Conservation (phyloP, 1,140 invertebrate species). For the Drosophila azteca region DNA sequence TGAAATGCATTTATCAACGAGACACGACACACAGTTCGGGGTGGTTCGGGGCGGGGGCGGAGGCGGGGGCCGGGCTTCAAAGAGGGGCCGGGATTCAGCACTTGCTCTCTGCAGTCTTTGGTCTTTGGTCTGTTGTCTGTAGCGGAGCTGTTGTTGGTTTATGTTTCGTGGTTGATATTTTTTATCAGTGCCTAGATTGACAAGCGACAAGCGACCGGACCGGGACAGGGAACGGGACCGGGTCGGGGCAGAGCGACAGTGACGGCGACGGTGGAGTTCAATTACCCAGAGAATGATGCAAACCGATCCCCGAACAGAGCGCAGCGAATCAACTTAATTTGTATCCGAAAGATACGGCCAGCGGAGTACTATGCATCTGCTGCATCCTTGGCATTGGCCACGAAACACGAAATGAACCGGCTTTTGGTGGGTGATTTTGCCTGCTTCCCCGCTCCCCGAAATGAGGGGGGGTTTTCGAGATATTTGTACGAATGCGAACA, state of each 20-base stretch:
- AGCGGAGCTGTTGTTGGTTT: conserved; percentile 44
- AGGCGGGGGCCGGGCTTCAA: too few species aligned
- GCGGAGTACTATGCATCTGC: conserved; percentile 28
- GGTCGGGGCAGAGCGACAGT: too few species aligned
- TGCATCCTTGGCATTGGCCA: conserved; percentile 62
- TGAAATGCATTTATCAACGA: conserved; percentile 81
- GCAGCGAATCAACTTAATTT: conserved; percentile 80
- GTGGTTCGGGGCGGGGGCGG: too few species aligned
- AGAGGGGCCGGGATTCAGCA: conserved; percentile 56
- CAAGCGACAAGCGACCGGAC: conserved; percentile 58
- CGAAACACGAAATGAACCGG: conserved; percentile 11
- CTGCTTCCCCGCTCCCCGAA: too few species aligned
- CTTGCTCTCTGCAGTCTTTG: conserved; percentile 51
- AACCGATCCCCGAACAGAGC: conserved; percentile 27
- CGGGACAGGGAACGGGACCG: too few species aligned
- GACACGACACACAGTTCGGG: conserved; percentile 13
- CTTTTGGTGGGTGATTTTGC: conserved; percentile 66
- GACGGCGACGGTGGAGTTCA: conserved; percentile 53
- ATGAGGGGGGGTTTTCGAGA: too few species aligned
- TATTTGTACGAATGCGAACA: too few species aligned
- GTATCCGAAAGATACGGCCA: conserved; percentile 68
- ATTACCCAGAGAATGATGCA: conserved; percentile 67
- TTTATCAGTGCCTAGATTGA: conserved; percentile 77
- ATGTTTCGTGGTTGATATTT: conserved; percentile 53
- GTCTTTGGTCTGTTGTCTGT: conserved; percentile 35